phyloP scores from a whole-genome alignment of 1,140 invertebrate genomes.

The Apis laboriosa region DNA sequence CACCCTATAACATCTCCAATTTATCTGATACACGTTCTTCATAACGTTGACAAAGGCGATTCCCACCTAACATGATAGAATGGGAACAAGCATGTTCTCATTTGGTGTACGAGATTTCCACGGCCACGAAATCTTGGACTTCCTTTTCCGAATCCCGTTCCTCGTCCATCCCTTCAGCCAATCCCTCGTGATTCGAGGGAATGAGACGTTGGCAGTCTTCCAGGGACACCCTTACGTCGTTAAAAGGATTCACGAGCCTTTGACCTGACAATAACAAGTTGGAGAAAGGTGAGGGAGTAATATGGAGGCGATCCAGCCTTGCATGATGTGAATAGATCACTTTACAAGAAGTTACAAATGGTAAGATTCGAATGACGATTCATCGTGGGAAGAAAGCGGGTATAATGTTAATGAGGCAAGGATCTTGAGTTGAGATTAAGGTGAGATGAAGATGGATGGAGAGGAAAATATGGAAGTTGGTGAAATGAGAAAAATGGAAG shows the following conservation, averaged over 20 bases:
- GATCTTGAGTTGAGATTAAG: too few species aligned
- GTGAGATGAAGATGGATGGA: too few species aligned
- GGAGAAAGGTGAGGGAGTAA: neutral
- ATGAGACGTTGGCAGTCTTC: constrained; percentile 57
- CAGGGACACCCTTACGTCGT: constrained; percentile 57
- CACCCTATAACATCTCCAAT: constrained; percentile 5
- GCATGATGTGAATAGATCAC: constrained; percentile 12
- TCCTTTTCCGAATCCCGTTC: constrained; percentile 42
- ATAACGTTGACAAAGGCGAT: constrained; percentile 36
- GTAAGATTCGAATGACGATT: neutral
- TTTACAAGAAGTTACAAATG: neutral
- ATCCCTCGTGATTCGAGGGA: constrained; percentile 35
- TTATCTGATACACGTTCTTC: constrained; percentile 42
- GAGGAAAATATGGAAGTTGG: too few species aligned
- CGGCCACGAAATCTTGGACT: constrained; percentile 21
- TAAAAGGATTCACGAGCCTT: constrained; percentile 60
- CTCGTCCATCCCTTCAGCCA: neutral
- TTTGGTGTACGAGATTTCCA: constrained; percentile 36
- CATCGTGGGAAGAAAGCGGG: neutral
- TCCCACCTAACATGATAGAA: constrained; percentile 43
- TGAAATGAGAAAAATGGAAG: too few species aligned
- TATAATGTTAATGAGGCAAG: too few species aligned
- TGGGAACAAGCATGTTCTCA: constrained; percentile 29
- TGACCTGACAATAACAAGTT: constrained; percentile 55
- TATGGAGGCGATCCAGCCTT: constrained; percentile 14